Evolutionary conservation across 2,113 vertebrate genomes (phyloP), one percentile per base, ranked within the genome.

Genomic region (Thomomys bottae): DNA sequence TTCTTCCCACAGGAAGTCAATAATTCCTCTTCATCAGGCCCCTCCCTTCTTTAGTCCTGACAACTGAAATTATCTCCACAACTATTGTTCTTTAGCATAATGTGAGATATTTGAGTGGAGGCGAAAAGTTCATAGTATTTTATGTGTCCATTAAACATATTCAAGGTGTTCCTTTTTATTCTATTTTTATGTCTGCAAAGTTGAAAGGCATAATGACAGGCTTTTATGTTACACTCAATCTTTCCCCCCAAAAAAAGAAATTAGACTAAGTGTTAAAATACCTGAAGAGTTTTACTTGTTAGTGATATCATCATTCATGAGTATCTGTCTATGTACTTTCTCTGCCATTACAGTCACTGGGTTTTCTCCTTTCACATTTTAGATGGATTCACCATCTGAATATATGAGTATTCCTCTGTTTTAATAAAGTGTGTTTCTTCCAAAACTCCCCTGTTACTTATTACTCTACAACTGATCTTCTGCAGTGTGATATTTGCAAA

Each of bases 111-210:
- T 86, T 88, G 71, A 94, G 10, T 82, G 20, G 81, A 97, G 95
- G 95, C 66, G 28, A 93, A 96, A 95, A 96, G 95, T 96, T 96
- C 95, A 94, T 66, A 36, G 94, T 83, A 89, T 88, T 96, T 94
- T 79, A 92, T 80, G 36, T 86, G 84, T 79, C 88, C 66, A 71
- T 96, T 95, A 92, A 96, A 61, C 72, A 87, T 80, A 84, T 94
- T 94, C 85, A 89, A 88, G 92, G 95, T 73, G 82, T 20, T 21
- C 14, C 59, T 28, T 91, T 57, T 94, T 92, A 90, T 84, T 88
- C 76, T 87, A 78, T 89, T 94, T 94, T 89, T 94, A 80, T 77
- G 71, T 95, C 90, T 94, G 81, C 91, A 89, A 88, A 82, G 36
- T 89, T 95, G 90, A 96, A 95, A 96, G 96, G 64, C 77, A 61